Evolutionary conservation across 2,888 invertebrate species (phyloP).

Genomic region (Drosophila formosana): DNA sequence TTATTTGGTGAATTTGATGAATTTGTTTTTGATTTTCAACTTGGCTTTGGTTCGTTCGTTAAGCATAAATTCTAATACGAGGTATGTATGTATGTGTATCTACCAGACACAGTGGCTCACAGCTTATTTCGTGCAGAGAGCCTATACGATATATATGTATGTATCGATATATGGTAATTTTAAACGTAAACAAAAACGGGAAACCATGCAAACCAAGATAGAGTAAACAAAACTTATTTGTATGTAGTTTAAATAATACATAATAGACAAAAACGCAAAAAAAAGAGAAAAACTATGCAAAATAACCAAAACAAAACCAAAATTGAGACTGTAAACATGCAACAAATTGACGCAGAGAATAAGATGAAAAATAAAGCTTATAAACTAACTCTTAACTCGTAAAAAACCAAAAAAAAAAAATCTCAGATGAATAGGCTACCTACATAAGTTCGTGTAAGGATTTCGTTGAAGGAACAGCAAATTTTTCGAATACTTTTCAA

Average conservation of each 20-base stretch:
- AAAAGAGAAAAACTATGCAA: constrained; percentile 72
- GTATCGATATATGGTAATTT: constrained; percentile 64
- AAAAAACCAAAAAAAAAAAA: constrained; percentile 45
- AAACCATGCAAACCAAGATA: constrained; percentile 54
- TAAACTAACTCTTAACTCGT: constrained; percentile 54
- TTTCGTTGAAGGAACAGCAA: constrained; percentile 45
- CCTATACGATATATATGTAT: not conserved
- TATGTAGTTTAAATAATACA: constrained; percentile 68
- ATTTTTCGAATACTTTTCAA: constrained; percentile 12
- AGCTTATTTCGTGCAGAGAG: not conserved
- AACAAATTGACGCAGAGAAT: constrained; percentile 57
- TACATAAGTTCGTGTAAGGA: constrained; percentile 74
- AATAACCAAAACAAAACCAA: constrained; percentile 69
- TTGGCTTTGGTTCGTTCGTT: constrained; percentile 49
- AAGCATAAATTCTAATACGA: constrained; percentile 40
- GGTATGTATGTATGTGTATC: constrained; percentile 56
- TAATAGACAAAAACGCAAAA: constrained; percentile 59
- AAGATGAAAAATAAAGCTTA: constrained; percentile 49
- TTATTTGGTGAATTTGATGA: constrained; percentile 51
- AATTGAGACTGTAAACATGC: constrained; percentile 77
- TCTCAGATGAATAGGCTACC: constrained; percentile 73
- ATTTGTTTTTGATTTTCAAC: constrained; percentile 37
- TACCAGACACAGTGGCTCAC: constrained; percentile 15
- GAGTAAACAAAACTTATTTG: constrained; percentile 68
- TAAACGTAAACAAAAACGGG: constrained; percentile 26